Base-by-base conservation (phyloP, 1,140 invertebrate genomes). In the Subanguina moxae region DNA sequence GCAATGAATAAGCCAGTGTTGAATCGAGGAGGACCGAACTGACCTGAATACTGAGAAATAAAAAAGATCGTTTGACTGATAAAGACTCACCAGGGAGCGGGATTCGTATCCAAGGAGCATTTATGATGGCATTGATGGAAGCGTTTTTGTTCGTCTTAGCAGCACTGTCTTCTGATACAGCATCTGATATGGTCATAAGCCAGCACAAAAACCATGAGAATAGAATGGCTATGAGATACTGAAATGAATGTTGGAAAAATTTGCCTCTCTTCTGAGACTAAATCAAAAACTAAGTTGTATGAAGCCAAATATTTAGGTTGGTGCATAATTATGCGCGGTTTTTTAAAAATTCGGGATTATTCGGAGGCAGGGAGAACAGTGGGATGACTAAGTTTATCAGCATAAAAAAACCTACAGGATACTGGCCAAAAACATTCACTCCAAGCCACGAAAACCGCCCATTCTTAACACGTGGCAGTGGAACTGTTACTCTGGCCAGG, bases 11-110 rank as follows among this genome's bases (percentile, higher is more conserved):
- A 76, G 0, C 80, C 82, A 32, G 73, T 59, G 66, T 79, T 78
- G 64, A 84, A 74, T 23, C 73, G 70, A 1, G 84, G 84, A 13
- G 71, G 19, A 27, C 84, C 84, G 64, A 82, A 85, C 73, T 84
- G 83, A 62, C 83, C 84, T 84, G 67, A 62, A 62, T n/a, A 8
- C 30, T 8, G 28, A 65, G 17, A 59, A 28, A 65, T 45, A 48
- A 46, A 25, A 73, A 56, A 8, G 11, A 19, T 67, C 23, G 25
- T 64, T 28, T 58, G 1, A 15, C 15, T 25, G 57, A 38, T 9
- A 9, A 71, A 27, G 23, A 45, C 17, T 38, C 69, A 76, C 78
- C 78, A 1, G 80, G 80, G 65, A 76, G 77, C 17, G 80, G 80
- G 21, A 81, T 52, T 61, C 68, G 59, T 25, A 77, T 19, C 75